Evolutionary conservation across 2,888 invertebrate species (phyloP).

Genomic region (Cataglyphis albicans): DNA sequence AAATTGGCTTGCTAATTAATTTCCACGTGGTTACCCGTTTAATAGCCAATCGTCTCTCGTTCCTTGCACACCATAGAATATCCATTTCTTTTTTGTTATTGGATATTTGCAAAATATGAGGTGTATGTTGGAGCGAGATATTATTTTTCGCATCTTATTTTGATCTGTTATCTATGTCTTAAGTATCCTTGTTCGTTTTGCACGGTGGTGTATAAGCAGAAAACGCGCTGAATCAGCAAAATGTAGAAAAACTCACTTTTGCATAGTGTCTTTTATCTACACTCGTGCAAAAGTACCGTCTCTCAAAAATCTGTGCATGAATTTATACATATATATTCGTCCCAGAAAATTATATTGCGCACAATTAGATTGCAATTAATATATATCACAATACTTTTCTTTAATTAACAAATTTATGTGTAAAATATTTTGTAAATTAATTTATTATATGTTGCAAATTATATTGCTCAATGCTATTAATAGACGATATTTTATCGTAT

Average conservation of each 20-base stretch:
- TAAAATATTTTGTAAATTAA: background rate
- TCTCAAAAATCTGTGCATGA: background rate
- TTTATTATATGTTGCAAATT: background rate
- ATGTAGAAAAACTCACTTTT: background rate
- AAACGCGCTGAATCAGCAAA: background rate
- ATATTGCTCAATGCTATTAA: background rate
- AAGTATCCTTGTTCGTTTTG: background rate
- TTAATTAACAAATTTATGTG: background rate
- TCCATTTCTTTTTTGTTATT: conserved; percentile 30
- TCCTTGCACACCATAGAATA: conserved; percentile 39
- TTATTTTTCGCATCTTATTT: background rate
- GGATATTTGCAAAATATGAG: conserved; percentile 42
- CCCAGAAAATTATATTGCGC: background rate
- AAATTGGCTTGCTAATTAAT: conserved; percentile 84
- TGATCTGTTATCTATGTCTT: background rate
- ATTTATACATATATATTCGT: background rate
- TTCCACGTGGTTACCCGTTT: conserved; percentile 76
- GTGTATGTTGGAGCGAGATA: conserved; percentile 19
- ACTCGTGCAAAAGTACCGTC: background rate
- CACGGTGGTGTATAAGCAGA: background rate
- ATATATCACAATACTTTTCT: background rate
- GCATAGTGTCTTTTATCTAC: background rate
- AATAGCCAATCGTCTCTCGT: conserved; percentile 61
- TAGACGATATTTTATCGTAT: background rate
- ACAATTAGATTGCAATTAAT: background rate